Conservation (phyloP, 1,140 invertebrate species). For the Parasteatoda tepidariorum region DNA sequence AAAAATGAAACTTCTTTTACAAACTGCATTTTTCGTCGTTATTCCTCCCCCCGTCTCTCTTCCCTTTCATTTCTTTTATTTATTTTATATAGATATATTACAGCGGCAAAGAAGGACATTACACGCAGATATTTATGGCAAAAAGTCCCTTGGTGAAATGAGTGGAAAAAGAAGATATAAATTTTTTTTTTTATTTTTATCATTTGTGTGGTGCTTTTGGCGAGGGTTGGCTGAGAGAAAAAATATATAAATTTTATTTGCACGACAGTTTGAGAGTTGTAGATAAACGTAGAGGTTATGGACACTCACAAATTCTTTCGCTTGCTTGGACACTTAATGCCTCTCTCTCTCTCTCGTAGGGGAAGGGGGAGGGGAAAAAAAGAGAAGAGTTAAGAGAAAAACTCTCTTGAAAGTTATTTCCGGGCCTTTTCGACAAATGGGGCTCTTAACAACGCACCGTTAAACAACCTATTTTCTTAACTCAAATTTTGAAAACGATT, state of each 20-base stretch:
- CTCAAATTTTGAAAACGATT: slow-evolving; percentile 32
- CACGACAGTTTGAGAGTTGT: slow-evolving; percentile 51
- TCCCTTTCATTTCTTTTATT: slow-evolving; percentile 29
- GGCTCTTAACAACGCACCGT: slow-evolving; percentile 49
- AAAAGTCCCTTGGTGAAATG: slow-evolving; percentile 47
- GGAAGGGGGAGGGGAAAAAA: not conserved
- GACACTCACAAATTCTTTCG: slow-evolving; percentile 55
- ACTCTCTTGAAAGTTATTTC: not conserved
- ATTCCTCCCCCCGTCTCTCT: not conserved
- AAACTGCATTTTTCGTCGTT: slow-evolving; percentile 30
- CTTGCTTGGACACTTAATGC: slow-evolving; percentile 40
- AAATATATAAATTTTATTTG: slow-evolving; percentile 59
- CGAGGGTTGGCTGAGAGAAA: not conserved
- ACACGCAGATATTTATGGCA: slow-evolving; percentile 54
- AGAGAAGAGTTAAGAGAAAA: not conserved
- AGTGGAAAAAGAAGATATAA: slow-evolving; percentile 59
- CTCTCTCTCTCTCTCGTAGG: not conserved
- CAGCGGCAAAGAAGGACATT: slow-evolving; percentile 19
- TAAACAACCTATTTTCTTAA: slow-evolving; percentile 34
- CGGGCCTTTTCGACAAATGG: slow-evolving; percentile 16
- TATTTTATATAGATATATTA: slow-evolving; percentile 35
- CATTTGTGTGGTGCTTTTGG: not conserved
- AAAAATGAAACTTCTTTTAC: slow-evolving; percentile 27
- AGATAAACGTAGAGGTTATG: slow-evolving; percentile 54
- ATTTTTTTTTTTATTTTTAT: slow-evolving; percentile 51